Conservation (phyloP, 2,113 vertebrate species). For the Hemiscyllium ocellatum region DNA sequence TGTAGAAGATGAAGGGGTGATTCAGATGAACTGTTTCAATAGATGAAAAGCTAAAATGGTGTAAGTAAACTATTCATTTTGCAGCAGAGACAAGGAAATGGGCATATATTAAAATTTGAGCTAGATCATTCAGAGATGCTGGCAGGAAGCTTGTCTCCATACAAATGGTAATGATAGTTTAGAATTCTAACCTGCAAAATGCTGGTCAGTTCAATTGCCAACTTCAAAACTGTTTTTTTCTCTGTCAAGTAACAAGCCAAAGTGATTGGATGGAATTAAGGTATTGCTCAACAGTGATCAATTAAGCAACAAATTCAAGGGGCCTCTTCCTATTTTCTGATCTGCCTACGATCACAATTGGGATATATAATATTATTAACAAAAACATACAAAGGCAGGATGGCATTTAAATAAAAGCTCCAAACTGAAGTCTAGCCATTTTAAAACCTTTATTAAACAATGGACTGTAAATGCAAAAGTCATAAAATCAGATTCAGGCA, state of each 20-base stretch:
- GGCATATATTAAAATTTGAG: not conserved
- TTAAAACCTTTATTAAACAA: not conserved
- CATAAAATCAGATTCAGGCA: not conserved
- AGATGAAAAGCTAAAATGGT: not conserved
- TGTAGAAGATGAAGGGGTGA: not conserved
- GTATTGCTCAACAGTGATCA: not conserved
- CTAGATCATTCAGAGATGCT: too few species aligned
- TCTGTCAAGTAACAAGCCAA: not conserved
- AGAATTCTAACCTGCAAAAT: not conserved
- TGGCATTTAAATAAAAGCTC: not conserved
- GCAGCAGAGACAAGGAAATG: not conserved
- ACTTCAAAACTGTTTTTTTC: not conserved
- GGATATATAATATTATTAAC: not conserved
- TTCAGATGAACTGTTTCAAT: not conserved
- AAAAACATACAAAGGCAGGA: slow-evolving; percentile 12
- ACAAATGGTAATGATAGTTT: not conserved
- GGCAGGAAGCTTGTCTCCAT: not conserved
- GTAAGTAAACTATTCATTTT: not conserved
- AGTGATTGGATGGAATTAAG: not conserved
- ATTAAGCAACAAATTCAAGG: not conserved
- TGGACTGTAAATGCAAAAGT: not conserved
- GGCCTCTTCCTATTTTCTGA: not conserved
- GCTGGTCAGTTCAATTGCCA: not conserved
- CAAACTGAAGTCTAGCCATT: not conserved
- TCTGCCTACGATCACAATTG: not conserved